Evolutionary conservation across 1,140 invertebrate genomes (phyloP).

Genomic region (Apis dorsata): DNA sequence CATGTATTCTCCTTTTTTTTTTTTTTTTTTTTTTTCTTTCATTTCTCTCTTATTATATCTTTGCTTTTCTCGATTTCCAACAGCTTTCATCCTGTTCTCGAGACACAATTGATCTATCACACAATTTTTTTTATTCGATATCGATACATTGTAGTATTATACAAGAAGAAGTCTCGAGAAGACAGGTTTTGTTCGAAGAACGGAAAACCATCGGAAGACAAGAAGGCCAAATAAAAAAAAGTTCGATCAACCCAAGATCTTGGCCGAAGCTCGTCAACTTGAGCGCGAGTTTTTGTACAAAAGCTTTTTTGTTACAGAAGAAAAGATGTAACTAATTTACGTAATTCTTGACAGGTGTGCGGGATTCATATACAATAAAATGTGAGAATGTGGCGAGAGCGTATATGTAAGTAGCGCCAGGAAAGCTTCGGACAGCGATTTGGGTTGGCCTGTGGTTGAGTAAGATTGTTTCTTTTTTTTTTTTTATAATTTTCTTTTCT

Average conservation of each 20-base stretch:
- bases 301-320: conserved; percentile 41
- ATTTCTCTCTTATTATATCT: not conserved
- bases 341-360: conserved; percentile 46
- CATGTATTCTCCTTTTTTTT: not conserved
- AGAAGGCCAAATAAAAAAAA: not conserved
- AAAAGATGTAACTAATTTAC: conserved; percentile 33
- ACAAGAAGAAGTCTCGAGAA: not conserved
- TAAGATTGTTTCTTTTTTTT: conserved; percentile 6
- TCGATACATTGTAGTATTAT: not conserved
- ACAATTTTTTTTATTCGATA: not conserved
- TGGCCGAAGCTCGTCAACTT: conserved; percentile 46
- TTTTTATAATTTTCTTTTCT: not conserved
- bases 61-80: conserved; percentile 46
- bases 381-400: conserved; percentile 59
- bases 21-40: not conserved
- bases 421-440: conserved; percentile 62
- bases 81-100: conserved; percentile 13
- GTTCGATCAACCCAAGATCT: conserved; percentile 21
- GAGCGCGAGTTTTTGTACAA: conserved; percentile 18
- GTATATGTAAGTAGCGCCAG: conserved; percentile 52
- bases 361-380: conserved; percentile 53
- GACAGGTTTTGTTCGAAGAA: too few species aligned
- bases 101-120: not conserved
- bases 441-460: conserved; percentile 47
- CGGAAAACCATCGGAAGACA: conserved; percentile 26